A percentile compares a stretch with the other conserved stretches of the same genome.
phyloP scores from a whole-genome alignment of 2,113 vertebrate genomes.

The Albula glossodonta region DNA sequence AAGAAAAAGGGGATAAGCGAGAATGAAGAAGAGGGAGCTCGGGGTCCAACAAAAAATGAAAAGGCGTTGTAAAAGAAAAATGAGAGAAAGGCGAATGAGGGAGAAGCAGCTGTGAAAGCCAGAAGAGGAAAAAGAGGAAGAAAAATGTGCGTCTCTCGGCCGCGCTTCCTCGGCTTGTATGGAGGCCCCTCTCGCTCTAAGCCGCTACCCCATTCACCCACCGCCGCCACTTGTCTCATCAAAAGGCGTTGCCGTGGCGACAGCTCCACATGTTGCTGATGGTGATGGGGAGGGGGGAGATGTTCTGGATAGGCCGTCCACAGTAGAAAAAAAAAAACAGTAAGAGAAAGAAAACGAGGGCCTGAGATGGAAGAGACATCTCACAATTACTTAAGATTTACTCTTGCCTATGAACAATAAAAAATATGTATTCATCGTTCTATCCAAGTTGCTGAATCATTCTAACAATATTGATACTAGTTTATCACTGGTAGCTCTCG shows the following conservation, averaged over 20 bases:
- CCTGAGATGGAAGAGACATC: constrained; percentile 7
- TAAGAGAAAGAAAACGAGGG: background rate
- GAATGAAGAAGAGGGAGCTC: background rate
- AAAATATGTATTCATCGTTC: background rate
- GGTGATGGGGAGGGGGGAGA: constrained; percentile 37
- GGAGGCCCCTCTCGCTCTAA: constrained; percentile 47
- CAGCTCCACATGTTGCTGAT: constrained; percentile 56
- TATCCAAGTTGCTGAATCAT: background rate
- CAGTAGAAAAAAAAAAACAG: constrained; percentile 29
- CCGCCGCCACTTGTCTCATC: constrained; percentile 61
- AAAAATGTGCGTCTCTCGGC: constrained; percentile 35
- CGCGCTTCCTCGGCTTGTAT: constrained; percentile 39
- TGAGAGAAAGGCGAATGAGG: background rate
- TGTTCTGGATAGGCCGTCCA: constrained; percentile 38
- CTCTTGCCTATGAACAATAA: background rate
- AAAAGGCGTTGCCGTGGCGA: constrained; percentile 65
- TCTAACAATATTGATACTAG: background rate
- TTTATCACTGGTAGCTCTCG: too few relatives aligned
- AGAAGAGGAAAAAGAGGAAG: constrained; percentile 33
- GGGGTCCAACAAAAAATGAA: background rate
- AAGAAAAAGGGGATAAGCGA: constrained; percentile 11
- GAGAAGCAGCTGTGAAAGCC: constrained; percentile 21
- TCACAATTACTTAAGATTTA: background rate
- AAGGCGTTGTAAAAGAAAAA: constrained; percentile 5
- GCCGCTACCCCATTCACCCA: constrained; percentile 51